Evolutionary conservation across 2,888 invertebrate genomes (phyloP).

Genomic region (Teleiodes luculella): DNA sequence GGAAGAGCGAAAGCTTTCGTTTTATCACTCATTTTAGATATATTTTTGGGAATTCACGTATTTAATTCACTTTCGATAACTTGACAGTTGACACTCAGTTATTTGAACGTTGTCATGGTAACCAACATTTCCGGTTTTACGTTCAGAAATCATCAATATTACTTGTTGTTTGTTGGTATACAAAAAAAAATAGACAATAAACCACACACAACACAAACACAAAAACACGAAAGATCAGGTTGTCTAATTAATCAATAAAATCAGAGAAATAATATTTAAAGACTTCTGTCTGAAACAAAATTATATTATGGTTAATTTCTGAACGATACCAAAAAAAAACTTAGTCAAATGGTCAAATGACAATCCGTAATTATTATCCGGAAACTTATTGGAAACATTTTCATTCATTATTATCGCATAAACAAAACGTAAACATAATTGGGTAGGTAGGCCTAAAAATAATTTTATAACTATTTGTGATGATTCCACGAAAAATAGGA

Average conservation of each 20-base stretch:
- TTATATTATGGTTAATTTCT: background rate
- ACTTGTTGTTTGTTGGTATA: background rate
- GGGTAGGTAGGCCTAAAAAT: background rate
- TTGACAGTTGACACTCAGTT: slow-evolving; percentile 25
- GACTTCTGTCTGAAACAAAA: no score
- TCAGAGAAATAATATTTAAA: no score
- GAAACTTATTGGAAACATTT: background rate
- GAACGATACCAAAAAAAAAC: background rate
- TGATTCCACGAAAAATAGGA: background rate
- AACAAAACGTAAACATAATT: no score
- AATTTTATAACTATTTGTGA: background rate
- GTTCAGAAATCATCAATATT: slow-evolving; percentile 37
- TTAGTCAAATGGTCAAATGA: background rate
- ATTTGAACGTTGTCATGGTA: slow-evolving; percentile 55
- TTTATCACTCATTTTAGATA: slow-evolving; percentile 51
- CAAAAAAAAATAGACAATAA: no score
- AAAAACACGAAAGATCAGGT: no score
- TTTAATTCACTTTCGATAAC: background rate
- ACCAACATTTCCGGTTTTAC: slow-evolving; percentile 35
- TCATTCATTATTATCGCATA: background rate
- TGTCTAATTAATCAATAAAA: no score
- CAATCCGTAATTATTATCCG: background rate
- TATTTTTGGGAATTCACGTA: background rate
- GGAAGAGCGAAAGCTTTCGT: slow-evolving; percentile 41
- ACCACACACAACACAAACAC: background rate